A percentile compares a stretch with the other conserved stretches of the same genome.
Conservation (phyloP, 2,797 vertebrate species). For the Cyprinodon diabolis region DNA sequence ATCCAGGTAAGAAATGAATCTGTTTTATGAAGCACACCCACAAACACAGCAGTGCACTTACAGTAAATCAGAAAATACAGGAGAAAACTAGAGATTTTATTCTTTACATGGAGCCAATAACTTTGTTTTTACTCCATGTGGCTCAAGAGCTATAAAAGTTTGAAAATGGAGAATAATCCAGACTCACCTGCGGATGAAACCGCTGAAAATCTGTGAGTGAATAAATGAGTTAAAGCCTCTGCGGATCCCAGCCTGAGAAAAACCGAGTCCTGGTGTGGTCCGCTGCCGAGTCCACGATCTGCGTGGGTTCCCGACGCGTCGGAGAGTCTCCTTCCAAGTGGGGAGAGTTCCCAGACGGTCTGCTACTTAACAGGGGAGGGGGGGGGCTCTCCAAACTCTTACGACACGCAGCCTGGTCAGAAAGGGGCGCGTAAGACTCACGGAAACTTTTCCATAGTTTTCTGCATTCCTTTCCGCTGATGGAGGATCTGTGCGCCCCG, state of each 20-base stretch:
- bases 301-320: constrained; percentile 62
- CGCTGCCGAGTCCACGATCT: constrained; percentile 45
- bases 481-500: constrained; percentile 62
- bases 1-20: too few species aligned
- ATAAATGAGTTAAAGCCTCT: constrained; percentile 45
- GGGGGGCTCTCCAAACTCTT: constrained; percentile 84
- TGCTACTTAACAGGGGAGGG: constrained; percentile 95
- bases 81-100: too few species aligned
- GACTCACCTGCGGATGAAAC: constrained; percentile 56
- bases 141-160: too few species aligned
- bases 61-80: too few species aligned
- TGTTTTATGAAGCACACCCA: too few species aligned
- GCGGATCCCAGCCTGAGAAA: constrained; percentile 44
- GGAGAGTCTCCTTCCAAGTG: constrained; percentile 86
- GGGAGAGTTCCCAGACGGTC: constrained; percentile 83
- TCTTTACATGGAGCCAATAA: too few species aligned
- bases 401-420: constrained; percentile 86
- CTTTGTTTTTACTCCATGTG: too few species aligned
- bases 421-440: constrained; percentile 79
- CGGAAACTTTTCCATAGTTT: constrained; percentile 91
- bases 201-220: constrained; percentile 6
- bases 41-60: too few species aligned
- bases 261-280: constrained; percentile 45
- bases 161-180: not conserved
- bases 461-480: constrained; percentile 89